Percentiles rank a stretch among this genome's conserved stretches.
Evolutionary conservation across 2,113 vertebrate species (phyloP).

Genomic region (human (Homo sapiens)): DNA sequence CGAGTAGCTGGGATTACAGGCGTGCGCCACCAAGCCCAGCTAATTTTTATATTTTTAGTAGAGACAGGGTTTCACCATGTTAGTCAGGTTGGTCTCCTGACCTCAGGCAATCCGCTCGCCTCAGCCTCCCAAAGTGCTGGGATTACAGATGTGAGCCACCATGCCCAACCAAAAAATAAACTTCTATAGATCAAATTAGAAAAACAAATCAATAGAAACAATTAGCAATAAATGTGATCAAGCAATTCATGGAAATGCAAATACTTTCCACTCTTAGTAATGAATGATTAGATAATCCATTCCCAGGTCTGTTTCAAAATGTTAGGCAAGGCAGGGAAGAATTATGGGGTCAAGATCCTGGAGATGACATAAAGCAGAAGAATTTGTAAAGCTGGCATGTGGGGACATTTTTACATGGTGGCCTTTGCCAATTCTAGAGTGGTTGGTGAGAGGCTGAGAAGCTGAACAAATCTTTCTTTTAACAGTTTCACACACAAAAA

Average conservation of each 20-base stretch:
- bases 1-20: no score
- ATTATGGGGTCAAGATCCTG: not conserved
- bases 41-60: no score
- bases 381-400: not conserved
- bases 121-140: no score
- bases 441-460: not conserved
- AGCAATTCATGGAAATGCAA: constrained; percentile 24
- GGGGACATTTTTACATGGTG: not conserved
- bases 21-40: no score
- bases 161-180: not conserved
- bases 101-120: no score
- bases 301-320: not conserved
- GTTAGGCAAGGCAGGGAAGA: not conserved
- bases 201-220: not conserved
- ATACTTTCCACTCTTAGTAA: not conserved
- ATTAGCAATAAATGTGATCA: not conserved
- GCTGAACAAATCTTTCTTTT: not conserved
- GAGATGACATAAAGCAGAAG: not conserved
- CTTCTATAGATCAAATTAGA: not conserved
- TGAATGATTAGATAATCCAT: not conserved
- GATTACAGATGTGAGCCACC: no score
- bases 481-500: not conserved
- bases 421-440: not conserved
- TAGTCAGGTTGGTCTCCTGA: no score
- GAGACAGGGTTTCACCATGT: no score